Conservation (phyloP, 2,888 invertebrate species). For the Macroteleia sp. region DNA sequence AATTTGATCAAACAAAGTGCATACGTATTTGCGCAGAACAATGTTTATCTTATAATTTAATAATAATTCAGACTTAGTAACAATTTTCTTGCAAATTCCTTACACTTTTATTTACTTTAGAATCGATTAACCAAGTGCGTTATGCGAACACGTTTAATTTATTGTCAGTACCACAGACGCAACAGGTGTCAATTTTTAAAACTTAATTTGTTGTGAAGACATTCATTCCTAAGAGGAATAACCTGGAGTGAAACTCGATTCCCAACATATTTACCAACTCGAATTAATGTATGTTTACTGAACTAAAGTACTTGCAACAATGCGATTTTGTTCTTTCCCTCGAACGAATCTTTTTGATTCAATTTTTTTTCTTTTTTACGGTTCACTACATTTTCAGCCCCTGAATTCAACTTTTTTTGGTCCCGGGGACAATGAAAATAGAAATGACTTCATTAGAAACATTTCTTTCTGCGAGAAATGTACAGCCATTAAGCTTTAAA, state of each 20-base stretch:
- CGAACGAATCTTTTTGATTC: too few relatives aligned
- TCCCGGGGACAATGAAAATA: slow-evolving; percentile 6
- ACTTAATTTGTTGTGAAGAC: slow-evolving; percentile 24
- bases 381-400: not conserved
- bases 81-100: too few relatives aligned
- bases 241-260: too few relatives aligned
- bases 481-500: slow-evolving; percentile 19
- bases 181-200: slow-evolving; percentile 43
- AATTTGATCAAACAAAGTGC: too few relatives aligned
- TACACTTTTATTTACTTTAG: too few relatives aligned
- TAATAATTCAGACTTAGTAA: too few relatives aligned
- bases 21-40: too few relatives aligned
- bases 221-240: not conserved
- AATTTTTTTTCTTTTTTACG: too few relatives aligned
- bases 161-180: not conserved
- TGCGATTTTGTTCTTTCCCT: too few relatives aligned
- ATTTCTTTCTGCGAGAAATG: slow-evolving; percentile 29
- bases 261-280: slow-evolving; percentile 12
- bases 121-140: not conserved
- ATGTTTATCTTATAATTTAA: too few relatives aligned
- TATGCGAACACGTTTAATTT: slow-evolving; percentile 12
- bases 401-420: too few relatives aligned
- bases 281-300: slow-evolving; percentile 10
- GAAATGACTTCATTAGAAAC: slow-evolving; percentile 3
- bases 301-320: not conserved